Evolutionary conservation across 1,140 invertebrate genomes (phyloP), one percentile per base, ranked within the genome.

Genomic region (Megathymus violae): DNA sequence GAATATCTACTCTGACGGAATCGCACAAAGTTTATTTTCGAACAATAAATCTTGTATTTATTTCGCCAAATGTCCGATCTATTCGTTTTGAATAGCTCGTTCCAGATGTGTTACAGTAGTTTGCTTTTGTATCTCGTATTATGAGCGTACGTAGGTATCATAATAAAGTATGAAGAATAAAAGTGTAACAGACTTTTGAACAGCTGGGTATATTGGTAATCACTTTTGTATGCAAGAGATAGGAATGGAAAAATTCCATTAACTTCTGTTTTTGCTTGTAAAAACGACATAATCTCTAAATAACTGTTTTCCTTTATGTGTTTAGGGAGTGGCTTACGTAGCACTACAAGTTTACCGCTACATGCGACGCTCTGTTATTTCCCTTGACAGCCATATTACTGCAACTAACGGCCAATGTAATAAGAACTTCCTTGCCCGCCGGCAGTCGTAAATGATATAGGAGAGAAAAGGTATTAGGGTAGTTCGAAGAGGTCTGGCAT

Each of bases 361-460:
- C 78, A 75, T 64, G 69, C 73, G 80, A 80, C 66, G 78, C 73
- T 73, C 67, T 73, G 75, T 83, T 89, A 89, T 89, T 88, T 89
- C 86, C 86, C 86, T 63, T 80, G 86, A 79, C 80, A 81, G 78
- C 76, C 76, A 89, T 89, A 87, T 85, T 75, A 80, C 75, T 78
- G 76, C 79, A 72, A 80, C 69, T 78, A 76, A 69, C 68, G 60
- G 52, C 86, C 84, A 87, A 67, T 62, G 40, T 84, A 81, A 78
- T 70, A 62, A 74, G 86, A 78, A 67, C 84, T 80, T 71, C 68
- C 69, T 50, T 72, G 63, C 62, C 72, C 71, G 64, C 62, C 64
- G 59, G 67, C 65, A 54, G 51, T 63, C 71, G 75, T 82, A 65
- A 74, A 77, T 73, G 65, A 71, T 58, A 44, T 64, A 67, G 56